These are phyloP conservation scores for Gastrophryne carolinensis DNA, from an alignment of 2,797 vertebrate genomes.

Conservation along the genomic window DNA sequence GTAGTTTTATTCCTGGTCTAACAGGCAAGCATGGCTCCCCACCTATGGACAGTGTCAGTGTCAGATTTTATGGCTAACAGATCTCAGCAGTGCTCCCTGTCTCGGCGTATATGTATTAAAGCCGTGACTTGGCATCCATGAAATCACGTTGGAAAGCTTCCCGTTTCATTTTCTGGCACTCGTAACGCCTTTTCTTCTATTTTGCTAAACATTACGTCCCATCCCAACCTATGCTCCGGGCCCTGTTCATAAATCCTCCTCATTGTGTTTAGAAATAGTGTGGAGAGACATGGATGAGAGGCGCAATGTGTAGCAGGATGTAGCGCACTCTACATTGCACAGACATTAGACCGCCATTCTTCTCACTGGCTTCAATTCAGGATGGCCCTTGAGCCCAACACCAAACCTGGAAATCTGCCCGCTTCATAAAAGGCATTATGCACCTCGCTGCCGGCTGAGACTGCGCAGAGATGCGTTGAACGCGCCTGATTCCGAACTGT, in stretches of 20 bases:
- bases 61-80: too few relatives aligned
- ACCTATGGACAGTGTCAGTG: too few relatives aligned
- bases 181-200: neutral
- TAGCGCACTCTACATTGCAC: neutral
- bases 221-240: neutral
- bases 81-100: too few relatives aligned
- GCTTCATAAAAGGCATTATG: slow-evolving; percentile 25
- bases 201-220: neutral
- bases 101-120: too few relatives aligned
- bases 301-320: neutral
- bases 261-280: neutral
- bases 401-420: slow-evolving; percentile 26
- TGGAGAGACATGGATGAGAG: neutral
- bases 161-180: too few relatives aligned
- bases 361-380: neutral
- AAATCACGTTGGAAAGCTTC: neutral
- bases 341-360: slow-evolving; percentile 9
- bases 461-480: neutral
- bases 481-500: neutral
- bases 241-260: neutral
- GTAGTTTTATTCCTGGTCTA: too few relatives aligned
- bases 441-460: slow-evolving; percentile 18
- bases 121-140: neutral
- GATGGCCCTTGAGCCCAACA: slow-evolving; percentile 7
- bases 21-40: too few relatives aligned